Base-by-base conservation (phyloP, 2,113 vertebrate genomes). In the Colaptes auratus region DNA sequence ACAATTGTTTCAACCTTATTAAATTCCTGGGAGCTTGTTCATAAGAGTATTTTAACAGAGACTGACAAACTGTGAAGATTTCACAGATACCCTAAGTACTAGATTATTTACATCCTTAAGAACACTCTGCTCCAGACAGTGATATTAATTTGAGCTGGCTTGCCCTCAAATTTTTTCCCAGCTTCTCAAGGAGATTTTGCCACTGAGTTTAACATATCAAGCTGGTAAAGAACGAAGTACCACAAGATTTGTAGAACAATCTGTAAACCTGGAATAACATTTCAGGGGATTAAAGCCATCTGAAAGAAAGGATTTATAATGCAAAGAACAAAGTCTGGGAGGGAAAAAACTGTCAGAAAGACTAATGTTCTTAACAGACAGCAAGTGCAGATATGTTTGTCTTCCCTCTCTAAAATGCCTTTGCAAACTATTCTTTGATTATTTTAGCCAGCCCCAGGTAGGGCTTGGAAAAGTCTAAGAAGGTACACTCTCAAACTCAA, bases 21-120 rank as follows among this genome's bases (percentile, higher is more conserved):
- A 90, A 75, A 81, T 79, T 77, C 65, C 69, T 44, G 30, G 88
- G 53, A 90, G 81, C 20, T 71, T 80, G 18, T 64, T 67, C 7
- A 7, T 75, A 10, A 67, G 39, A 20, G 25, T 59, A 74, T 95
- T 95, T 78, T 67, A 96, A 93, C 46, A 67, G 67, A 71, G 50
- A 48, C 63, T 76, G 82, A 89, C 64, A 93, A 71, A 82, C 72
- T 71, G 28, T 74, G 52, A 92, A 64, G 79, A 93, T 87, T 78
- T 91, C 78, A 87, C 90, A 92, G 71, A 79, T 94, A 92, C 92
- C 92, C 86, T 79, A 93, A 92, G 63, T 30, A 70, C 83, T 80
- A 67, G n/a, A 76, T 94, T 88, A 92, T 95, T 97, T 94, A 93
- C 72, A 87, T 94, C 66, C 64, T 89, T 90, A 72, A 86, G 74